These are phyloP conservation scores for Scleropages formosus DNA, from an alignment of 2,797 vertebrate genomes.

Conservation along the genomic window DNA sequence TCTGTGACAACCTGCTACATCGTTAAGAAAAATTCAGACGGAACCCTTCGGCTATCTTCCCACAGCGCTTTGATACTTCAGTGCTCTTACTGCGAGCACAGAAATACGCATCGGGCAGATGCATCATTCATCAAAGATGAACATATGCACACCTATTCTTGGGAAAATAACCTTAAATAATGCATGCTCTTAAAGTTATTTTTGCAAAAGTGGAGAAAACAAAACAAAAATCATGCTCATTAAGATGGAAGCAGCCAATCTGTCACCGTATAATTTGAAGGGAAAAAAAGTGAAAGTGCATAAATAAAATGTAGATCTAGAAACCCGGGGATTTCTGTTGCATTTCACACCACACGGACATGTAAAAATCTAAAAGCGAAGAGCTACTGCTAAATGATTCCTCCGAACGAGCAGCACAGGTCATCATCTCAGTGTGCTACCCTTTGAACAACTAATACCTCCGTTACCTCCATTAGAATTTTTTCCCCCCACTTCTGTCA, in stretches of 20 bases:
- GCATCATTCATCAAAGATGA: neutral
- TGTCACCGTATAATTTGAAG: neutral
- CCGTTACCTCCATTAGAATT: too few species aligned
- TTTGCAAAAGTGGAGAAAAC: neutral
- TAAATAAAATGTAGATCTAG: neutral
- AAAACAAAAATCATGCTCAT: conserved; percentile 10
- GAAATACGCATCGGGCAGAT: neutral
- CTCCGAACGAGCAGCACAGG: too few species aligned
- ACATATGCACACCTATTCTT: neutral
- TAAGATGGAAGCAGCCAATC: conserved; percentile 5
- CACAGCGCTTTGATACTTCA: neutral
- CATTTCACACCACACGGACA: neutral
- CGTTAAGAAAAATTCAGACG: neutral
- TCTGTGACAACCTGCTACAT: neutral
- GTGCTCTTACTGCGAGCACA: neutral
- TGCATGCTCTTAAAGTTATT: neutral
- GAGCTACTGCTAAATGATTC: too few species aligned
- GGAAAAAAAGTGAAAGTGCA: neutral
- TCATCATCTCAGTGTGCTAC: too few species aligned
- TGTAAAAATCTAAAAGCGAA: too few species aligned
- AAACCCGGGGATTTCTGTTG: neutral
- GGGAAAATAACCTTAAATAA: neutral
- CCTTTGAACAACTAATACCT: too few species aligned
- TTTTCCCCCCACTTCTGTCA: too few species aligned
- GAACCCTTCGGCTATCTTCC: neutral